phyloP scores from a whole-genome alignment of 2,888 invertebrate species.

The Phaedon cochleariae region DNA sequence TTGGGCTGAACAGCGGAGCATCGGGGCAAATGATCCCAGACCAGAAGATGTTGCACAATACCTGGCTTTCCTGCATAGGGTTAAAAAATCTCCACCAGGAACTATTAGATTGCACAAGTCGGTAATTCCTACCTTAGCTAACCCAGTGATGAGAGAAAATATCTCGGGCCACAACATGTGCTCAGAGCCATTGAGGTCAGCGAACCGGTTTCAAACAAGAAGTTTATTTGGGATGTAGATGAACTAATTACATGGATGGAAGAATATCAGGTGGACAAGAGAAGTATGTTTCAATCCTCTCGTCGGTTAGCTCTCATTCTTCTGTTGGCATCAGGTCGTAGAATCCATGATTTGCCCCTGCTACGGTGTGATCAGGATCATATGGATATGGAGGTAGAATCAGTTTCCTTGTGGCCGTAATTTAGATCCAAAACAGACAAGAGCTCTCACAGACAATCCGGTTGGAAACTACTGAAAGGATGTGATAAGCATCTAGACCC shows the following conservation, averaged over 20 bases:
- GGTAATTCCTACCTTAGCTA: slow-evolving; percentile 30
- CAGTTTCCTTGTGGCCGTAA: background rate
- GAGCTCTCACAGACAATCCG: too few species aligned
- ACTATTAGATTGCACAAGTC: too few species aligned
- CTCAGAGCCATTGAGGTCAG: background rate
- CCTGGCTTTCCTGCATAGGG: too few species aligned
- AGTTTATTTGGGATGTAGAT: too few species aligned
- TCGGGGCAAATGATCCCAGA: too few species aligned
- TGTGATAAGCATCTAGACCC: background rate
- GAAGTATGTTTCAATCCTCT: slow-evolving; percentile 14
- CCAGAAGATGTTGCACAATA: too few species aligned
- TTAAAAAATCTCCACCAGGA: too few species aligned
- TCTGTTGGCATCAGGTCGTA: slow-evolving; percentile 8
- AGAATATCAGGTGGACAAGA: background rate
- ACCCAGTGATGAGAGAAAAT: slow-evolving; percentile 11
- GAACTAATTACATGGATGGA: slow-evolving; percentile 4
- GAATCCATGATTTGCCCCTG: slow-evolving; percentile 16
- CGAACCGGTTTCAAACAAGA: background rate
- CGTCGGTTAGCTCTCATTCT: slow-evolving; percentile 10
- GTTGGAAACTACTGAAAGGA: background rate
- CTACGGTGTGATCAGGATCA: too few species aligned
- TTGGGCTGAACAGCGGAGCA: too few species aligned
- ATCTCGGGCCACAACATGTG: background rate
- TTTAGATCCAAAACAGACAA: too few species aligned
- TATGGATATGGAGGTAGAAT: background rate